A percentile compares a stretch with the other conserved stretches of the same genome.
Conservation (phyloP, 2,797 vertebrate genomes). For the Eulemur rubriventer region DNA sequence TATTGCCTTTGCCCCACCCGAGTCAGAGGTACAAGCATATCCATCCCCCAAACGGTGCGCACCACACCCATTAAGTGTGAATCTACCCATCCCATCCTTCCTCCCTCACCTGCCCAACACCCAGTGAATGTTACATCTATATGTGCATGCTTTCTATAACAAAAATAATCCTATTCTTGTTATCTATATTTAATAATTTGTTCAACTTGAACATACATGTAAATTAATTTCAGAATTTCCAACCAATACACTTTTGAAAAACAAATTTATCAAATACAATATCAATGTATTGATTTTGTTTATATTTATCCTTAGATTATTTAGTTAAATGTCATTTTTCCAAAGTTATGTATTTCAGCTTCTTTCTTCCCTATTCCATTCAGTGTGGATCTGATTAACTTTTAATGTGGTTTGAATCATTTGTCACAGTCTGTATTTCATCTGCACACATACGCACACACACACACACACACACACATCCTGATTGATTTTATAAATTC, state of each 20-base stretch:
- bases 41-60: no score
- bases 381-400: not conserved
- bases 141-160: no score
- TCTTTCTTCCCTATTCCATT: not conserved
- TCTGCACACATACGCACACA: not conserved
- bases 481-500: not conserved
- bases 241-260: not conserved
- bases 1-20: no score
- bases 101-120: no score
- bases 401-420: not conserved
- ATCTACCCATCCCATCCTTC: no score
- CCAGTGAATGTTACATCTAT: no score
- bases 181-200: not conserved
- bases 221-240: not conserved
- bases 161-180: not conserved
- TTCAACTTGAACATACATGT: not conserved
- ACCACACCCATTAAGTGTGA: no score
- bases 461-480: not conserved
- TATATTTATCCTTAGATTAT: not conserved
- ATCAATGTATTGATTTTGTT: not conserved
- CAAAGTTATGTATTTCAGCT: not conserved
- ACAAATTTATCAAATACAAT: not conserved
- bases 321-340: not conserved
- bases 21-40: no score
- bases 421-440: not conserved